Evolutionary conservation across 2,797 vertebrate species (phyloP).

Genomic region (Rachycentron canadum): DNA sequence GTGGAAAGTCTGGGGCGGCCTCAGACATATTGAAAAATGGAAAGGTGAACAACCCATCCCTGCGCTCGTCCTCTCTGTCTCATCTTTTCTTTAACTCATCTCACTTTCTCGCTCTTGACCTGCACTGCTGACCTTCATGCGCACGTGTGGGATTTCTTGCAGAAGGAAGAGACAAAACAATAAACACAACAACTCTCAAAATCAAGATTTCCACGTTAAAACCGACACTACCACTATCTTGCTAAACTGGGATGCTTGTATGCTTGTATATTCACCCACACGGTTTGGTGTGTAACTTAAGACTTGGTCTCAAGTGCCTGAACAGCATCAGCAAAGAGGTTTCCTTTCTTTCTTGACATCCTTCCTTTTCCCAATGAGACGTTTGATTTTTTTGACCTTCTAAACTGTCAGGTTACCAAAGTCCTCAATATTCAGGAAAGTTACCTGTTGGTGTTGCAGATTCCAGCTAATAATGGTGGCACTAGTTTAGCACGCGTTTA

Average conservation of each 20-base stretch:
- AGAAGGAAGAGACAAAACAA: not conserved
- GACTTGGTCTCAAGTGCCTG: not conserved
- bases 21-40: conserved; percentile 24
- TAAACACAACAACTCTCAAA: not conserved
- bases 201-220: not conserved
- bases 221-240: too few relatives aligned
- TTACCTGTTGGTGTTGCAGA: not conserved
- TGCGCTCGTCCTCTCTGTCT: not conserved
- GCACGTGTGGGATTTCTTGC: conserved; percentile 1
- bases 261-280: not conserved
- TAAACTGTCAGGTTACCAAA: not conserved
- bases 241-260: not conserved
- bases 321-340: not conserved
- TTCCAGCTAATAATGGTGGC: not conserved
- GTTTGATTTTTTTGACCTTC: not conserved
- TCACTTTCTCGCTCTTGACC: conserved; percentile 14
- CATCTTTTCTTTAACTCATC: conserved; percentile 4
- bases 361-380: not conserved
- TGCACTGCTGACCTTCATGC: conserved; percentile 8
- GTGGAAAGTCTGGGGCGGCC: not conserved
- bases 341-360: not conserved
- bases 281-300: not conserved
- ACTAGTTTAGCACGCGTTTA: not conserved
- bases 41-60: conserved; percentile 25
- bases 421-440: not conserved